phyloP scores from a whole-genome alignment of 1,140 invertebrate species.

The Plodia interpunctella region DNA sequence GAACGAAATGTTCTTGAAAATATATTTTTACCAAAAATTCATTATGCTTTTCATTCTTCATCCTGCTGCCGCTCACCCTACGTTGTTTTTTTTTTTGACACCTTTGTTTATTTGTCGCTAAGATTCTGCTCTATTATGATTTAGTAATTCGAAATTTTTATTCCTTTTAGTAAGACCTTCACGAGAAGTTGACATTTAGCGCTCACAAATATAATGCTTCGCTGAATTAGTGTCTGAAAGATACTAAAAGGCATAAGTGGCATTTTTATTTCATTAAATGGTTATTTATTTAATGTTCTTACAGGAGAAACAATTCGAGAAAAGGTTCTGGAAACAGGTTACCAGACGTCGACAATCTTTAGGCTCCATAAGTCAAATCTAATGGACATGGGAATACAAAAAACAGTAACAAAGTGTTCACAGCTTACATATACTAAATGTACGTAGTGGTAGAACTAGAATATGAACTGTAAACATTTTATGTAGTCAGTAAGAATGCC shows the following conservation, averaged over 20 bases:
- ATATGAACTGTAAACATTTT: slow-evolving; percentile 9
- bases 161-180: not conserved
- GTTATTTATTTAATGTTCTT: slow-evolving; percentile 34
- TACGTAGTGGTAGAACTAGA: not conserved
- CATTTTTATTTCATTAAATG: not conserved
- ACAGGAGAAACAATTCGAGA: slow-evolving; percentile 71
- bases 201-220: not conserved
- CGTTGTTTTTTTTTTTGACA: slow-evolving; percentile 17
- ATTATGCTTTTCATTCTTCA: slow-evolving; percentile 66
- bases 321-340: slow-evolving; percentile 74
- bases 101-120: slow-evolving; percentile 13
- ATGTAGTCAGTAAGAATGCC: not conserved
- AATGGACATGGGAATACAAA: slow-evolving; percentile 23
- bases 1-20: slow-evolving; percentile 60
- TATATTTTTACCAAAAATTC: slow-evolving; percentile 71
- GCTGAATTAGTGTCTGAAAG: not conserved
- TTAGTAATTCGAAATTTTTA: not conserved
- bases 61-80: slow-evolving; percentile 46
- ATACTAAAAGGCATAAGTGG: not conserved
- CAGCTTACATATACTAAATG: not conserved
- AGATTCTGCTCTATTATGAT: slow-evolving; percentile 4
- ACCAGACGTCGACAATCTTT: slow-evolving; percentile 68
- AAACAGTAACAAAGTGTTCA: slow-evolving; percentile 23
- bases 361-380: slow-evolving; percentile 69
- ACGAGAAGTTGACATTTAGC: not conserved